Base-by-base conservation (phyloP, 1,140 invertebrate genomes). In the Neodiprion virginianus region DNA sequence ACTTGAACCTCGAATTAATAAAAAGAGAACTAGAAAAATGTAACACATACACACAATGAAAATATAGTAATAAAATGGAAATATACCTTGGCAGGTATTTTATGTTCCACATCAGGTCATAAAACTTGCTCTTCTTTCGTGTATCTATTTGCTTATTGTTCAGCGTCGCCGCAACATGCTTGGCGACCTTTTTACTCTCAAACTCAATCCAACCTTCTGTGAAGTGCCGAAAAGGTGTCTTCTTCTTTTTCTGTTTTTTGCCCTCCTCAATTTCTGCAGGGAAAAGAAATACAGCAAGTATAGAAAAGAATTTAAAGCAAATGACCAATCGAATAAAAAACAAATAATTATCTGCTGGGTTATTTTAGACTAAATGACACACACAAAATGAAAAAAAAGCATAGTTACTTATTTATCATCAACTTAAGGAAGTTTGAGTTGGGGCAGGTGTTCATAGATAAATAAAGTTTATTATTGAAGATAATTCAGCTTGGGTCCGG, bases 181-280 rank as follows among this genome's bases (percentile, higher is more conserved):
- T 98, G 5, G 97, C 97, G 48, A 95, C 89, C 81, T 92, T 93
- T 88, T 98, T 98, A 74, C 94, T 95, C 85, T 95, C 92, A 90
- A 98, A 99, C 88, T 99, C 98, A 2, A 99, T 91, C 98, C 98
- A 99, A 28, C 98, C 98, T 91, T 99, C 98, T 8, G 93, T 94
- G 80, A 96, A 99, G 83, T 92, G 87, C 82, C 91, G 90, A 75
- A 90, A 80, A 1, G 81, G 87, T 85, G 79, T 86, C 76, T 91
- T 95, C 72, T 87, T 90, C 85, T 86, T 92, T 76, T 90, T 92
- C 86, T 89, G 89, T 70, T 85, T 89, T 75, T 90, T 90, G 75
- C 84, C 82, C 49, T 77, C 79, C 70, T 81, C 74, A 74, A 77
- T 66, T 77, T 80, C 79, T 86, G 74, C 14, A 40, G 28, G 28